Percentiles rank a stretch among this genome's conserved stretches.
Evolutionary conservation across 2,113 vertebrate genomes (phyloP).

Genomic region (Rissa tridactyla): DNA sequence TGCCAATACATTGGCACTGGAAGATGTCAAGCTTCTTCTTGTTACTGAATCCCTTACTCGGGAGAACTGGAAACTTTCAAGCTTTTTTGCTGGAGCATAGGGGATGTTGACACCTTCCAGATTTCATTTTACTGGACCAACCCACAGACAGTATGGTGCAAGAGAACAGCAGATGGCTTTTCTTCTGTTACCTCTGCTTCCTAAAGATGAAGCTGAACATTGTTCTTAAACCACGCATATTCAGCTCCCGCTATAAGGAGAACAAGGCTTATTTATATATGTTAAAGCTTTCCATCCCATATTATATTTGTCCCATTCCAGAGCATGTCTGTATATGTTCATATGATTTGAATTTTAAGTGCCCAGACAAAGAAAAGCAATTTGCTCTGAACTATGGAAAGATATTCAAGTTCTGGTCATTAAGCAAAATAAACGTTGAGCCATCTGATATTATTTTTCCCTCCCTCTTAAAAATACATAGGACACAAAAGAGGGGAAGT

Average conservation of each 20-base stretch:
- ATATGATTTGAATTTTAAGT: background rate
- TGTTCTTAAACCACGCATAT: conserved; percentile 46
- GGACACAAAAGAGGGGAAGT: background rate
- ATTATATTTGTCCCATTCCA: background rate
- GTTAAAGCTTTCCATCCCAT: background rate
- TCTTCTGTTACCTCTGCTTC: conserved; percentile 74
- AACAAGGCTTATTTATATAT: background rate
- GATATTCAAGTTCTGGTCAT: background rate
- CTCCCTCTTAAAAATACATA: background rate
- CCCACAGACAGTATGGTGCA: conserved; percentile 77
- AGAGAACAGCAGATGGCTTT: conserved; percentile 76
- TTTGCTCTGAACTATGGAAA: background rate
- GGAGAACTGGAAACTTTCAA: conserved; percentile 38
- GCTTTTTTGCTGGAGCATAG: conserved; percentile 47
- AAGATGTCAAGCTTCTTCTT: conserved; percentile 1
- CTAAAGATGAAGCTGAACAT: conserved; percentile 52
- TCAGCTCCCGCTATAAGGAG: conserved; percentile 29
- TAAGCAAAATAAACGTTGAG: background rate
- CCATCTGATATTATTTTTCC: background rate
- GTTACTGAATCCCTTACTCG: background rate
- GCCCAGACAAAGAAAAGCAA: background rate
- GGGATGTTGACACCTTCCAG: conserved; percentile 71
- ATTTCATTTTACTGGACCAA: conserved; percentile 72
- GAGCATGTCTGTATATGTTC: background rate
- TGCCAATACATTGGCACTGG: background rate